A percentile compares a stretch with the other conserved stretches of the same genome.
Evolutionary conservation across 2,113 vertebrate genomes (phyloP).

Genomic region (Sprattus sprattus): DNA sequence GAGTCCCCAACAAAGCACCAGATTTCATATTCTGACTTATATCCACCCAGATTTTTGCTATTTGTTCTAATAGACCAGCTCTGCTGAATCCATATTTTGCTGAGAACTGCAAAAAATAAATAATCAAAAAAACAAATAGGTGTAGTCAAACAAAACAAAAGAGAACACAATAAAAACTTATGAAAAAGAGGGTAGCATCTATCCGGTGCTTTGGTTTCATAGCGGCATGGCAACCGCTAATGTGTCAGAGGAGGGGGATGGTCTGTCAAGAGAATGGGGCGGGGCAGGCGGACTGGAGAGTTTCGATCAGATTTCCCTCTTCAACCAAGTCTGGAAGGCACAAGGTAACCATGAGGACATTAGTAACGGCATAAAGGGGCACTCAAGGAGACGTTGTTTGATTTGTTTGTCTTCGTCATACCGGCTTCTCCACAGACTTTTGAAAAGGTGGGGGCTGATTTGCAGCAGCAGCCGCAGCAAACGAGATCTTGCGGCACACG

Average conservation of each 20-base stretch:
- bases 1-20: slow-evolving; percentile 10
- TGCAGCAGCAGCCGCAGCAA: slow-evolving; percentile 59
- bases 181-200: not conserved
- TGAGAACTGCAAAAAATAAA: not conserved
- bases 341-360: slow-evolving; percentile 35
- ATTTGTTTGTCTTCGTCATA: slow-evolving; percentile 78
- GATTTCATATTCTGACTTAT: not conserved
- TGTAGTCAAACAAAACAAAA: not conserved
- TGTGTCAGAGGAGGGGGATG: not conserved
- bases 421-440: slow-evolving; percentile 89
- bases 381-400: slow-evolving; percentile 24
- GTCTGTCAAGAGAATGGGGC: not conserved
- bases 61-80: not conserved
- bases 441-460: slow-evolving; percentile 73
- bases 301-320: not conserved
- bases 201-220: not conserved
- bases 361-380: slow-evolving; percentile 52
- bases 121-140: not conserved
- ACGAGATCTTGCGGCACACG: slow-evolving; percentile 93
- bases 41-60: not conserved
- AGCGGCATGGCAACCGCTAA: not conserved
- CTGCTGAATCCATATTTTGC: not conserved
- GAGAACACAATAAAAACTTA: not conserved
- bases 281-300: not conserved
- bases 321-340: not conserved